Conservation (phyloP, 2,888 invertebrate genomes). For the Electrophaes corylata region DNA sequence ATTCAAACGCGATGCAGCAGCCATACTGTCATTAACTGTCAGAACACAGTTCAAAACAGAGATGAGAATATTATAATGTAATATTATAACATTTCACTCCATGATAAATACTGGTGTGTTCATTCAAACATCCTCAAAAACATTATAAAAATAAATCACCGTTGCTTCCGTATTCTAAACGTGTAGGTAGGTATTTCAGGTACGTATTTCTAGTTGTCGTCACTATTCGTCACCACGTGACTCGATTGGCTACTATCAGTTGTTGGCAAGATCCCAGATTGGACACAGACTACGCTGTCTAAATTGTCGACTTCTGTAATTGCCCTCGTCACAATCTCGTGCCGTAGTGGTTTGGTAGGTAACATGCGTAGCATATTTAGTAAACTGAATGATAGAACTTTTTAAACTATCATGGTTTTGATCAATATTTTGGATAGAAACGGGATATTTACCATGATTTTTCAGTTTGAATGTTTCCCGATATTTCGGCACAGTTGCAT, state of each 20-base stretch:
- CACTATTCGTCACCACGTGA: slow-evolving; percentile 43
- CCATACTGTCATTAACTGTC: too few relatives aligned
- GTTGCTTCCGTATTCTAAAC: slow-evolving; percentile 11
- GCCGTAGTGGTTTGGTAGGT: slow-evolving; percentile 16
- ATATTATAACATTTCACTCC: too few relatives aligned
- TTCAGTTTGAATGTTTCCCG: too few relatives aligned
- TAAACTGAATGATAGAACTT: neutral
- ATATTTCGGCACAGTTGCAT: too few relatives aligned
- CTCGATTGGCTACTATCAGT: slow-evolving; percentile 53
- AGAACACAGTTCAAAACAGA: too few relatives aligned
- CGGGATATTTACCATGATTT: too few relatives aligned
- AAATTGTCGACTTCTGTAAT: slow-evolving; percentile 46
- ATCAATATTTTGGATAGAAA: too few relatives aligned
- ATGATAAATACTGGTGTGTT: too few relatives aligned
- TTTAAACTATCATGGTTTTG: too few relatives aligned
- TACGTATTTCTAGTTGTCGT: slow-evolving; percentile 27
- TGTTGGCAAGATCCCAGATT: slow-evolving; percentile 62
- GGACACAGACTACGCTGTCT: slow-evolving; percentile 56
- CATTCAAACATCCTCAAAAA: too few relatives aligned
- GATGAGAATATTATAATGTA: too few relatives aligned
- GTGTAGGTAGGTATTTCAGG: neutral
- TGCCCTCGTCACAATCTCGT: slow-evolving; percentile 25
- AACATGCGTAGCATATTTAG: slow-evolving; percentile 4
- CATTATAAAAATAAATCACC: neutral
- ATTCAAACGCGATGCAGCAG: too few relatives aligned